Evolutionary conservation across 2,888 invertebrate genomes (phyloP), one percentile per base, ranked within the genome.

Genomic region (Agonopterix heracliana): DNA sequence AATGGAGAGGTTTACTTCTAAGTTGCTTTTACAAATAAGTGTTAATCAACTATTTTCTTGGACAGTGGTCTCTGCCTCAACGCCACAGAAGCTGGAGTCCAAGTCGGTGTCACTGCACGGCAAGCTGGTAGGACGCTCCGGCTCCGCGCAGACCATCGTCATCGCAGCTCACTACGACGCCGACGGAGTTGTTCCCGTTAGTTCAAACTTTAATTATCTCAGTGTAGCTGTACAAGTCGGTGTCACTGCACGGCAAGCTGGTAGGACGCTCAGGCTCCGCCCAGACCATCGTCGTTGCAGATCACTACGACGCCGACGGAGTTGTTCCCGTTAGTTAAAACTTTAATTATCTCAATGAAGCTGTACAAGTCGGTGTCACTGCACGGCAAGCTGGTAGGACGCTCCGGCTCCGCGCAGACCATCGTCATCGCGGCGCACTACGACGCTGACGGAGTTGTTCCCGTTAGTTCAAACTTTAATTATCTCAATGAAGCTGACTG

Each of bases 111-210:
- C 95, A 4, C 89, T 98, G 46, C 93, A 96, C 74, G 97, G 96
- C 14, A 95, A 94, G 79, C 83, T 97, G 54, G 89, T 93, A 8
- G 96, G 96, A 0, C 87, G 90, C 56, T 92, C 93, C 14, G 92
- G 92, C 38, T 90, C 94, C 49, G 86, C 95, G 2, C 96, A 97
- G 47, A 95, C 97, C 8, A 94, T 99, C 55, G 93, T 96, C 2
- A 87, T 99, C 46, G 95, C 97, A 3, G 96, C 98, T 0, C 96
- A 98, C 88, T 97, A 98, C 66, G 99, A 99, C 72, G 93, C 97
- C 12, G 93, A 94, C 64, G 96, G 96, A 46, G 89, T 96, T 50
- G 95, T 95, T 26, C 97, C 99, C 50, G 98, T 98, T 86, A 92
- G 93, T 89, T 42, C 42, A 34, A 14, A 43, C 5, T 49, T 26